These are phyloP conservation scores for Circaetus cinerascens DNA, from an alignment of 2,113 vertebrate species.

Conservation along the genomic window DNA sequence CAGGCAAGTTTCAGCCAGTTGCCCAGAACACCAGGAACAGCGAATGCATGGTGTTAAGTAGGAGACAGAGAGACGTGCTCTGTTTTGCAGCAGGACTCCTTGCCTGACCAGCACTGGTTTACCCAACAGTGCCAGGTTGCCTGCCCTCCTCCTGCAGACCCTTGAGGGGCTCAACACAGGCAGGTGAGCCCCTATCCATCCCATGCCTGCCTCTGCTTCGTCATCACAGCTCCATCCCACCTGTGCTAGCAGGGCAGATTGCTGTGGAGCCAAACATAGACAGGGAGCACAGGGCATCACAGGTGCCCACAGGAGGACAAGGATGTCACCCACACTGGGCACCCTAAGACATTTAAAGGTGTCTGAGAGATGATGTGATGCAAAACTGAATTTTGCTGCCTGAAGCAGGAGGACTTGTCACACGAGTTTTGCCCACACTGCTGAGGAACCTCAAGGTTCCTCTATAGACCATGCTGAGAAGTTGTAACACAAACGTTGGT, in stretches of 20 bases:
- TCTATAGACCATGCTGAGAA: not conserved
- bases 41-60: not conserved
- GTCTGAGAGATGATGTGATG: not conserved
- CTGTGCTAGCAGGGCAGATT: not conserved
- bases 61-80: fast-evolving
- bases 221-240: not conserved
- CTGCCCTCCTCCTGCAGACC: not conserved
- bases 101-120: not conserved
- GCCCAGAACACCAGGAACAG: not conserved
- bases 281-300: not conserved
- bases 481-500: fast-evolving
- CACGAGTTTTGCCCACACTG: not conserved
- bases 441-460: not conserved
- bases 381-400: not conserved
- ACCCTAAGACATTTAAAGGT: not conserved
- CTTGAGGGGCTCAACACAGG: not conserved
- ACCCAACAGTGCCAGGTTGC: not conserved
- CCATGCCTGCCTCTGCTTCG: not conserved
- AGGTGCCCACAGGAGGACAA: not conserved
- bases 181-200: not conserved
- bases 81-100: not conserved
- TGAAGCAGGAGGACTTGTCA: not conserved
- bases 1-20: not conserved
- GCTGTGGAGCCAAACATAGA: not conserved
- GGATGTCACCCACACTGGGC: not conserved